Evolutionary conservation across 2,113 vertebrate genomes (phyloP).

Genomic region (Sinocyclocheilus anophthalmus): DNA sequence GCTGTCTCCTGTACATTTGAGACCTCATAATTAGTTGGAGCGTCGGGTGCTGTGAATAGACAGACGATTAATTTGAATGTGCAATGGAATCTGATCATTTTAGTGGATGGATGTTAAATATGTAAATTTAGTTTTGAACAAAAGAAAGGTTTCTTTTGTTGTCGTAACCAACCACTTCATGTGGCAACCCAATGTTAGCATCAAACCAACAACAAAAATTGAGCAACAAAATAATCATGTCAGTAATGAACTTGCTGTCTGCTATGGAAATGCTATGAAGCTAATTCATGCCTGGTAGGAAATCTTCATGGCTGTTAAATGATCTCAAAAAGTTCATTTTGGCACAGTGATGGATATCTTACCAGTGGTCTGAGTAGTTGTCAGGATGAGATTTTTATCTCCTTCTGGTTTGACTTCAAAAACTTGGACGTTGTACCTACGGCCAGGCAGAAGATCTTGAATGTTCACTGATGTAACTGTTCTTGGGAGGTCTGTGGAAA

Average conservation of each 20-base stretch:
- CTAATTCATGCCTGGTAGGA: neutral
- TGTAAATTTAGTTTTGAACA: neutral
- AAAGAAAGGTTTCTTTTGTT: neutral
- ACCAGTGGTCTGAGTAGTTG: slow-evolving; percentile 95
- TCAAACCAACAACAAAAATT: neutral
- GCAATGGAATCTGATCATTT: neutral
- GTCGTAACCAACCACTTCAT: neutral
- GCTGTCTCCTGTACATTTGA: slow-evolving; percentile 84
- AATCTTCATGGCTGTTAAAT: neutral
- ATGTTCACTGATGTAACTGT: slow-evolving; percentile 87
- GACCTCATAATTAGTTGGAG: slow-evolving; percentile 78
- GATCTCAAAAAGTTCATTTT: too few relatives aligned
- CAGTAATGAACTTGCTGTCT: neutral
- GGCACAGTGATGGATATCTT: neutral
- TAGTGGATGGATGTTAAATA: neutral
- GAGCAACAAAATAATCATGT: neutral
- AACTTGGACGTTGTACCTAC: slow-evolving; percentile 92
- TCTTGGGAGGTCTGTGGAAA: slow-evolving; percentile 82
- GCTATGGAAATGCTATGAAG: neutral
- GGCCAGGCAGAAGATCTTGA: slow-evolving; percentile 90
- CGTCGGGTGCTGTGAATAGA: slow-evolving; percentile 84
- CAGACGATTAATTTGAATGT: neutral
- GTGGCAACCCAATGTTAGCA: neutral
- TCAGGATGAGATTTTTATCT: slow-evolving; percentile 85
- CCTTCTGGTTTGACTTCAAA: slow-evolving; percentile 87